Evolutionary conservation across 2,113 vertebrate genomes (phyloP).

Genomic region (Zosterops borbonicus): DNA sequence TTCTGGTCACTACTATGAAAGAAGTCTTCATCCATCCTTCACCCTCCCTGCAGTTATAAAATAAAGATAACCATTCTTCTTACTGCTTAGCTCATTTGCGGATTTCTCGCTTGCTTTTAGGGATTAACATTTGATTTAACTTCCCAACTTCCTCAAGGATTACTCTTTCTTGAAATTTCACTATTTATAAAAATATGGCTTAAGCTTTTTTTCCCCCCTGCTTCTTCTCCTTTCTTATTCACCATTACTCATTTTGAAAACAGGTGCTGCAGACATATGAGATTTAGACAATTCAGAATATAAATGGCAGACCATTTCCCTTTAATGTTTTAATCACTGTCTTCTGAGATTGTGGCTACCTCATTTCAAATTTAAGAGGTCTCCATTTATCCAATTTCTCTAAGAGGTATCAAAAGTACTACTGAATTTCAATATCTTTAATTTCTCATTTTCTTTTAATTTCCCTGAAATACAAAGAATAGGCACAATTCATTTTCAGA

Average conservation of each 20-base stretch:
- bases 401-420: neutral
- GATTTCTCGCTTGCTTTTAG: neutral
- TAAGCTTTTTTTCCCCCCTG: neutral
- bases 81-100: neutral
- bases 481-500: neutral
- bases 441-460: neutral
- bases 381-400: neutral
- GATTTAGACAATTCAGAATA: neutral
- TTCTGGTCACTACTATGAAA: neutral
- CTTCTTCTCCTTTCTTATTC: neutral
- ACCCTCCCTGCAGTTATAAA: neutral
- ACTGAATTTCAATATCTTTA: neutral
- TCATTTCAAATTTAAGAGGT: neutral
- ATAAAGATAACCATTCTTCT: neutral
- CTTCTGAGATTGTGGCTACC: neutral
- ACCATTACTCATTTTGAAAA: neutral
- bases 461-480: neutral
- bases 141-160: neutral
- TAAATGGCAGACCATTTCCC: neutral
- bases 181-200: neutral
- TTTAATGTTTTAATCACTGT: neutral
- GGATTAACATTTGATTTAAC: neutral
- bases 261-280: neutral
- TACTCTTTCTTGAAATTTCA: neutral
- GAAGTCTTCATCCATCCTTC: neutral